Evolutionary conservation across 2,888 invertebrate species (phyloP).

Genomic region (Timema podura): DNA sequence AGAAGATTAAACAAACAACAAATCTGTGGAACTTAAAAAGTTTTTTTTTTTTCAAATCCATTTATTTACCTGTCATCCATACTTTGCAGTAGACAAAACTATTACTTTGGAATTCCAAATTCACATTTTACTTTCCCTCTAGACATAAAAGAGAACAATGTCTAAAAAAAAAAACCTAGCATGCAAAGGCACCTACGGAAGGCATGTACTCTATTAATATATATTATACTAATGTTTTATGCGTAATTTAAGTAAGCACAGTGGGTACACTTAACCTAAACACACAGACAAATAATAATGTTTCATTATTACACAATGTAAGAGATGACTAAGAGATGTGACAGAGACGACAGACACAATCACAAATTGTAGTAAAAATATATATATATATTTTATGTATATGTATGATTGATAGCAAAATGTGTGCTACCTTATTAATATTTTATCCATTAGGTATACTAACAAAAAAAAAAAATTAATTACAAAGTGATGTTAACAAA

Average conservation of each 20-base stretch:
- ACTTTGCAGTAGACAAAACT: too few species aligned
- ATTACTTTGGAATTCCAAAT: too few species aligned
- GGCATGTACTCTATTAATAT: slow-evolving; percentile 21
- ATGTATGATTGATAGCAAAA: slow-evolving; percentile 18
- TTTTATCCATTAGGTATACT: too few species aligned
- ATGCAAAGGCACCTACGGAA: slow-evolving; percentile 29
- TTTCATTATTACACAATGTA: slow-evolving; percentile 14
- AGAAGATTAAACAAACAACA: slow-evolving; percentile 18
- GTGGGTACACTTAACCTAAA: slow-evolving; percentile 17
- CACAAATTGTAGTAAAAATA: slow-evolving; percentile 25
- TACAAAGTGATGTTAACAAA: too few species aligned
- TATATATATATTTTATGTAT: slow-evolving; percentile 19
- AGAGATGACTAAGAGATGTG: slow-evolving; percentile 18
- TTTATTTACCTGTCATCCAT: neutral
- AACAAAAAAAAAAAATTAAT: too few species aligned
- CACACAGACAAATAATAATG: slow-evolving; percentile 18
- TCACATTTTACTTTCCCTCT: too few species aligned
- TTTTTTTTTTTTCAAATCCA: slow-evolving; percentile 15
- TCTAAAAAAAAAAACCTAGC: slow-evolving; percentile 15
- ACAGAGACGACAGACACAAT: slow-evolving; percentile 18
- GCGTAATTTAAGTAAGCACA: slow-evolving; percentile 21
- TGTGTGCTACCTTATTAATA: too few species aligned
- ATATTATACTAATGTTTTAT: slow-evolving; percentile 12
- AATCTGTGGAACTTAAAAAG: slow-evolving; percentile 6
- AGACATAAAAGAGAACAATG: too few species aligned